phyloP scores from a whole-genome alignment of 2,888 invertebrate genomes.

The Anoncus sp. region DNA sequence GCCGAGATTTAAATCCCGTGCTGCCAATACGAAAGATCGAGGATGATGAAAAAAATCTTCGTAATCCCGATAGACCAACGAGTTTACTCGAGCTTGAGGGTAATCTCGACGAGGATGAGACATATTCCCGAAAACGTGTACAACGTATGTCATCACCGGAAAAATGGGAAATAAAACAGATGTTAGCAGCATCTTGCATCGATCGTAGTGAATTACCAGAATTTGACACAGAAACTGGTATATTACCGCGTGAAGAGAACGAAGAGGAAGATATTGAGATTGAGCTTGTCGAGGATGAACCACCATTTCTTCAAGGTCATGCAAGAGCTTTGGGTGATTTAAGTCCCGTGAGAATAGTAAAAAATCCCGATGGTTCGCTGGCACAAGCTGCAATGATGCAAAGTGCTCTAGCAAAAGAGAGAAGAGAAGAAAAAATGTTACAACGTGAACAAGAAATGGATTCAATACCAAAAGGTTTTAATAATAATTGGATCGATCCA shows the following conservation, averaged over 20 bases:
- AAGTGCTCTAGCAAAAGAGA: slow-evolving; percentile 98
- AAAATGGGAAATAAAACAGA: slow-evolving; percentile 98
- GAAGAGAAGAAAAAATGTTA: slow-evolving; percentile 98
- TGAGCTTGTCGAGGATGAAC: slow-evolving; percentile 99
- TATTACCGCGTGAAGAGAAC: slow-evolving; percentile 95
- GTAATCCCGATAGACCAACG: slow-evolving; percentile 96
- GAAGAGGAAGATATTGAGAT: slow-evolving; percentile 99
- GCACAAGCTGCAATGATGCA: slow-evolving; percentile 99
- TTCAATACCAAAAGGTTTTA: slow-evolving; percentile 91
- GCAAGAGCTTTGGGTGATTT: slow-evolving; percentile 96
- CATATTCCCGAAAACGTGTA: slow-evolving; percentile 92
- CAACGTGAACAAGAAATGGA: slow-evolving; percentile 97
- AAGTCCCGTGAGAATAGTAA: slow-evolving; percentile 97
- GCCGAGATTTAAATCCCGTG: slow-evolving; percentile 96
- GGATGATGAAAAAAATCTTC: slow-evolving; percentile 88
- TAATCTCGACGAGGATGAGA: slow-evolving; percentile 90
- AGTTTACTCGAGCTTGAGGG: slow-evolving; percentile 84
- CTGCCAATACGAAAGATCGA: slow-evolving; percentile 87
- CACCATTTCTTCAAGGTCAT: slow-evolving; percentile 97
- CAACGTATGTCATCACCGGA: slow-evolving; percentile 98
- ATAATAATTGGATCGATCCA: slow-evolving; percentile 99
- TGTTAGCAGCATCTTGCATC: slow-evolving; percentile 81
- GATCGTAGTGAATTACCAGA: slow-evolving; percentile 96
- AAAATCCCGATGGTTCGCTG: slow-evolving; percentile 99
- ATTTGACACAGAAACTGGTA: slow-evolving; percentile 98